These are phyloP conservation scores for Danio jaintianensis DNA, from an alignment of 2,797 vertebrate species.

Conservation along the genomic window DNA sequence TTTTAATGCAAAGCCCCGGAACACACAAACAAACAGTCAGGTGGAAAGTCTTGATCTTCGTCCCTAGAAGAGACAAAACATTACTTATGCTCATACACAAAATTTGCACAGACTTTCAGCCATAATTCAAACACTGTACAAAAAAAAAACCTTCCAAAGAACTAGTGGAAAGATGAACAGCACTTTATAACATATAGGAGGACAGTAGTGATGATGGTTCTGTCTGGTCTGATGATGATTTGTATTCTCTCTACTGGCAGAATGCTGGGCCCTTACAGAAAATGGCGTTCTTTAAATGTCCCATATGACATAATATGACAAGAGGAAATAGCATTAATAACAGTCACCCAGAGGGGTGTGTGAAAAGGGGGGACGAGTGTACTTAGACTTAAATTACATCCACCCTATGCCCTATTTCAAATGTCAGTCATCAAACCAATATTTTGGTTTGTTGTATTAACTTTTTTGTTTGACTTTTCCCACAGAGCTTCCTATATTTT, in stretches of 20 bases:
- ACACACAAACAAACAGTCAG: conserved; percentile 65
- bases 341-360: conserved; percentile 67
- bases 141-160: not conserved
- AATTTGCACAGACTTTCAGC: conserved; percentile 2
- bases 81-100: conserved; percentile 35
- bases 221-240: conserved; percentile 78
- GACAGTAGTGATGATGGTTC: conserved; percentile 69
- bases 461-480: conserved; percentile 25
- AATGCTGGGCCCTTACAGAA: conserved; percentile 79
- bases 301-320: conserved; percentile 72
- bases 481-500: conserved; percentile 29
- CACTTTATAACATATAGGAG: conserved; percentile 49
- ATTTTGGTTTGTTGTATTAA: conserved; percentile 36
- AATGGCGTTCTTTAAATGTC: conserved; percentile 78
- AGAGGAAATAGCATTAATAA: conserved; percentile 66
- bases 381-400: conserved; percentile 23
- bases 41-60: conserved; percentile 5
- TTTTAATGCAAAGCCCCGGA: conserved; percentile 82
- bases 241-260: conserved; percentile 75
- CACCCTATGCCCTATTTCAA: conserved; percentile 31
- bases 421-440: conserved; percentile 39
- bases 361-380: conserved; percentile 43
- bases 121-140: not conserved
- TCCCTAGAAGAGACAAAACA: conserved; percentile 15
- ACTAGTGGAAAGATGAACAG: conserved; percentile 18